Evolutionary conservation across 2,797 vertebrate species (phyloP).

Genomic region (Sternarchorhynchus goeldii): DNA sequence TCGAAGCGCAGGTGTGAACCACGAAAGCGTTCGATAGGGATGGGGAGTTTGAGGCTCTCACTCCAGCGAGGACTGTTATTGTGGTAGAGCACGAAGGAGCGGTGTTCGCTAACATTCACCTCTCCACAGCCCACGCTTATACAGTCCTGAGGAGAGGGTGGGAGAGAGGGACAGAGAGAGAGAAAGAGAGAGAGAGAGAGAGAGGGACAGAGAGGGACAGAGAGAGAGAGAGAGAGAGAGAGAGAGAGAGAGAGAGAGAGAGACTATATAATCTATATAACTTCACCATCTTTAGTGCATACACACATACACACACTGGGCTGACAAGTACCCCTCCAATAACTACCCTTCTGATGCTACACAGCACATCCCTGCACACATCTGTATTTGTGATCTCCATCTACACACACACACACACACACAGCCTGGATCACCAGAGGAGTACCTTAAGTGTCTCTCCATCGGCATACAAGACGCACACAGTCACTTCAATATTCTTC

Average conservation of each 20-base stretch:
- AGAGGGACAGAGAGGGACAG: background rate
- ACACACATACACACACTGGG: background rate
- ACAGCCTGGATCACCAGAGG: constrained; percentile 1
- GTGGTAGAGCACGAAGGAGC: constrained; percentile 99
- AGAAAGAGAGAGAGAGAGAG: constrained; percentile 17
- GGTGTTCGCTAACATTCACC: constrained; percentile 88
- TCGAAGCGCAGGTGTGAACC: constrained; percentile 98
- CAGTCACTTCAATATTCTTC: constrained; percentile 99
- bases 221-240: background rate
- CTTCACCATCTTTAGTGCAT: background rate
- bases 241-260: background rate
- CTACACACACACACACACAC: constrained; percentile 19
- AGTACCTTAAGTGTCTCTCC: constrained; percentile 95
- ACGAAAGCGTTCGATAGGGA: constrained; percentile 95
- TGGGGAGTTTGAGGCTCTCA: constrained; percentile 94
- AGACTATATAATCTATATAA: constrained; percentile 2
- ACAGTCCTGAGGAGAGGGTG: constrained; percentile 81
- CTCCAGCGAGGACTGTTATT: constrained; percentile 98
- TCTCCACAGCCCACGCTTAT: constrained; percentile 96
- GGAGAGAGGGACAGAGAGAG: too few relatives aligned
- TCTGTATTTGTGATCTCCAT: constrained; percentile 20
- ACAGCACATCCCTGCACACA: background rate
- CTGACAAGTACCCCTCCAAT: background rate
- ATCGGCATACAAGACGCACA: constrained; percentile 95
- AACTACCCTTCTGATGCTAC: background rate